Conservation (phyloP, 2,888 invertebrate genomes). For the Ametastegia equiseti region DNA sequence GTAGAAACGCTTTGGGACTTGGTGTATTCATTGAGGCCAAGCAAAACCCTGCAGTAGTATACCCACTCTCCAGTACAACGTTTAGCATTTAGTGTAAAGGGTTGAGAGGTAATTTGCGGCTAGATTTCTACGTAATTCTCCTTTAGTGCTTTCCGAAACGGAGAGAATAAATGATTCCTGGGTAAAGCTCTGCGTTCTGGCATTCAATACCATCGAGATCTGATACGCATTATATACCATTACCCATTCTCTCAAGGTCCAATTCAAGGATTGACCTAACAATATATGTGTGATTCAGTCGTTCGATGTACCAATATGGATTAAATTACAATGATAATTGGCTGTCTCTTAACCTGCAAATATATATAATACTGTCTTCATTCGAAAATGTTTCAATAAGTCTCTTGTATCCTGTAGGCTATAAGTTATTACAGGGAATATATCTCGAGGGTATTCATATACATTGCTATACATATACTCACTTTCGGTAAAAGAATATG, state of each 20-base stretch:
- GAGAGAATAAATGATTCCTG: conserved; percentile 11
- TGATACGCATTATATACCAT: background rate
- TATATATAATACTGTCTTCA: too few species aligned
- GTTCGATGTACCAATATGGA: background rate
- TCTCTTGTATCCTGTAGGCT: background rate
- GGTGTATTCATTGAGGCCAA: conserved; percentile 31
- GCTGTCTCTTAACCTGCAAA: background rate
- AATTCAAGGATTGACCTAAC: background rate
- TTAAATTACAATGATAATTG: background rate
- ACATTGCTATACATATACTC: conserved; percentile 75
- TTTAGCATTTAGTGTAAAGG: conserved; percentile 29
- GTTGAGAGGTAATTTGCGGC: conserved; percentile 28
- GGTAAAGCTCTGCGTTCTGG: background rate
- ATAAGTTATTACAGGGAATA: background rate
- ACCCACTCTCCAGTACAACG: conserved; percentile 29
- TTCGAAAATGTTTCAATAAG: background rate
- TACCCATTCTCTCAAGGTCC: background rate
- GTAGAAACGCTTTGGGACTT: conserved; percentile 28
- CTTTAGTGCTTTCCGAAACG: background rate
- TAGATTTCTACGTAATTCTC: conserved; percentile 33
- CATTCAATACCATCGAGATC: conserved; percentile 1
- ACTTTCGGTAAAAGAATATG: conserved; percentile 94
- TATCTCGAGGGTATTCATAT: too few species aligned
- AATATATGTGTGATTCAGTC: background rate
- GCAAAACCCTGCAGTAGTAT: conserved; percentile 11